Evolutionary conservation across 2,113 vertebrate species (phyloP), one percentile per base, ranked within the genome.

Genomic region (Phyllostomus discolor): DNA sequence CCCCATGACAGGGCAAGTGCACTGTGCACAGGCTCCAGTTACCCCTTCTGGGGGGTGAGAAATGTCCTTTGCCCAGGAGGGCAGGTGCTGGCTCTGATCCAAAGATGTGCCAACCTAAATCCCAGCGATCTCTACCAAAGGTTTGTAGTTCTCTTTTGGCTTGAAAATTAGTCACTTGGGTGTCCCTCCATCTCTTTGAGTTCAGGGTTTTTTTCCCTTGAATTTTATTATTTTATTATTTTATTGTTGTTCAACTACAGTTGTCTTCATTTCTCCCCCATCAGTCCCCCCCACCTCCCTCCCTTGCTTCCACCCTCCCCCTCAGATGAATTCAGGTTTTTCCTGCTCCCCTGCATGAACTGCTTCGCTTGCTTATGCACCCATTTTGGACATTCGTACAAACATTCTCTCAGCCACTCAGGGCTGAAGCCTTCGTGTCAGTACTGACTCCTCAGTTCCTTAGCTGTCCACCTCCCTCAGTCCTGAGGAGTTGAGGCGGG

Each of bases 121-220:
- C 14, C 64, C 7, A 43, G 10, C 2, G 57, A 38, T 75, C 62
- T 86, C 73, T 85, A 26, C 50, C 35, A 66, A 70, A 10, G 11
- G 8, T 48, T 81, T 57, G 50, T 46, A 38, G 11, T 59, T 95
- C 41, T 91, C 38, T 94, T 94, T 67, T 62, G 52, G 82, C 31
- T 80, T 88, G 59, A 72, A 85, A 73, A 54, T 43, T 33, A 88
- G 69, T 87, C 16, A 88, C 4, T 24, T 20, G 22, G 35, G 5
- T 41, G 46, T 76, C 5, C 33, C 24, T 62, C 38, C n/a, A 38
- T 66, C 24, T 15, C 38, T 94, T 90, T 33, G 16, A 69, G 46
- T 57, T 57, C 7, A 31, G 48, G 12, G 35, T 59, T 48, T 50
- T 50, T 50, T 50, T 50, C 12, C 12, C 48, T 15, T 50, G 48